phyloP scores from a whole-genome alignment of 23 tunicate species.

The Styela clava region DNA sequence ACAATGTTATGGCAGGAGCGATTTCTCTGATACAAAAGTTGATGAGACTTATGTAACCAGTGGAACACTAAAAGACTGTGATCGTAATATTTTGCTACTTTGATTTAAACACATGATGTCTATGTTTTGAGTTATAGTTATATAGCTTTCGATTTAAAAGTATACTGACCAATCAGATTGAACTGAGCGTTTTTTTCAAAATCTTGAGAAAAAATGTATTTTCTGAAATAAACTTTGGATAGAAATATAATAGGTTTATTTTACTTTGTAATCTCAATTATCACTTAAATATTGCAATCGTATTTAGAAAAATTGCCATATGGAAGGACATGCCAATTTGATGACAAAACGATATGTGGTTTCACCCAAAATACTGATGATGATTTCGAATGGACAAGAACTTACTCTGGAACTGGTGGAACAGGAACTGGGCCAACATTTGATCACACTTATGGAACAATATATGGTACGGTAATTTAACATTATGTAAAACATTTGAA shows the following conservation, averaged over 20 bases:
- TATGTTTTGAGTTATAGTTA: too few relatives aligned
- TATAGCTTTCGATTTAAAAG: too few relatives aligned
- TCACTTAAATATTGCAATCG: too few relatives aligned
- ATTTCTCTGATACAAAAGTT: background rate
- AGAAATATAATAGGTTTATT: too few relatives aligned
- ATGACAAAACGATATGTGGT: slow-evolving; percentile 51
- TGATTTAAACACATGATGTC: background rate
- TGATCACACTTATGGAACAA: slow-evolving; percentile 46
- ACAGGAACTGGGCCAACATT: slow-evolving; percentile 38
- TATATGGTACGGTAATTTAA: slow-evolving; percentile 33
- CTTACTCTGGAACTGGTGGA: slow-evolving; percentile 11
- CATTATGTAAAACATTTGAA: too few relatives aligned
- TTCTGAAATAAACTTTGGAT: too few relatives aligned
- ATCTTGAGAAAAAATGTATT: too few relatives aligned
- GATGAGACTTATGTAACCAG: slow-evolving; percentile 16
- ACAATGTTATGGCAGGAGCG: slow-evolving; percentile 53
- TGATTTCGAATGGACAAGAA: slow-evolving; percentile 64
- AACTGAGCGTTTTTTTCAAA: too few relatives aligned
- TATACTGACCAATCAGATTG: too few relatives aligned
- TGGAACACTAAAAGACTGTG: slow-evolving; percentile 39
- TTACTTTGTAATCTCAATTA: too few relatives aligned
- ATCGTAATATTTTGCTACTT: slow-evolving; percentile 7
- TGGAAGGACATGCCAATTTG: slow-evolving; percentile 44
- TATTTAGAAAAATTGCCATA: slow-evolving; percentile 34
- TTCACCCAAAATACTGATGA: slow-evolving; percentile 59